A percentile compares a stretch with the other conserved stretches of the same genome.
Conservation (phyloP, 2,113 vertebrate species). For the Istiophorus platypterus region DNA sequence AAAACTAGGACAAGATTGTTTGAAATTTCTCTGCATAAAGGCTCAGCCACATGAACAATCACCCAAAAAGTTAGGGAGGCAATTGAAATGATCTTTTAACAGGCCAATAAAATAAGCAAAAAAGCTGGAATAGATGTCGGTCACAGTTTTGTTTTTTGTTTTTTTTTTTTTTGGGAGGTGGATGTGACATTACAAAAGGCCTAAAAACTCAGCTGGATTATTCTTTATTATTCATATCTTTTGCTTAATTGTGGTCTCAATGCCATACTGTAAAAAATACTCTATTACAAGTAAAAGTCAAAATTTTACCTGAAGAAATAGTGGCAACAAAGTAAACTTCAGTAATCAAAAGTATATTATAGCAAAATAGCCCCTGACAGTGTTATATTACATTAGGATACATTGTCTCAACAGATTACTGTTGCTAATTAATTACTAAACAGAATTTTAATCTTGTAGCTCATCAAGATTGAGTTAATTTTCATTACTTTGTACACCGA, state of each 20-base stretch:
- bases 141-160: too few species aligned
- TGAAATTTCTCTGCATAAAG: conserved; percentile 5
- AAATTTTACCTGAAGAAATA: not conserved
- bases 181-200: not conserved
- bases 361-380: not conserved
- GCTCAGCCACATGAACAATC: conserved; percentile 19
- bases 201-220: not conserved
- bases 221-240: not conserved
- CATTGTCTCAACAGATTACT: conserved; percentile 4
- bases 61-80: conserved; percentile 30
- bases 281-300: not conserved
- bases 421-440: not conserved
- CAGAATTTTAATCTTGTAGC: not conserved
- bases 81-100: conserved; percentile 14
- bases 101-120: conserved; percentile 3
- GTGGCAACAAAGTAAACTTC: not conserved
- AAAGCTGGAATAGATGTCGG: conserved; percentile 1
- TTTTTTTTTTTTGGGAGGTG: not conserved
- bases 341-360: too few species aligned
- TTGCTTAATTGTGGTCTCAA: not conserved
- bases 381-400: not conserved
- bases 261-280: not conserved
- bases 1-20: conserved; percentile 39
- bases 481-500: not conserved
- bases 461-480: not conserved